Evolutionary conservation across 2,888 invertebrate species (phyloP).

Genomic region (Hydropsyche betteni): DNA sequence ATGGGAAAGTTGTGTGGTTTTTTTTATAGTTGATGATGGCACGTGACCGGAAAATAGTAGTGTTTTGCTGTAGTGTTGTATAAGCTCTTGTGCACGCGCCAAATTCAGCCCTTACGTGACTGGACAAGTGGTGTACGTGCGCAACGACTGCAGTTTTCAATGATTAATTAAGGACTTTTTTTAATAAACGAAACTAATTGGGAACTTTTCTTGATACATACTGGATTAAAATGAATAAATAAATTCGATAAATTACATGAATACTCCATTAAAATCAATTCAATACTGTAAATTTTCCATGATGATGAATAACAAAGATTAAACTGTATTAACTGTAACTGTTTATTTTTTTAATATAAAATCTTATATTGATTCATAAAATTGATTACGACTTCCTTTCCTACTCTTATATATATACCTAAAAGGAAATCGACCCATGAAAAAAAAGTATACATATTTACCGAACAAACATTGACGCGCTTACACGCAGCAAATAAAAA

Average conservation of each 20-base stretch:
- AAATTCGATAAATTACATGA: constrained; percentile 4
- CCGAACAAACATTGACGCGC: neutral
- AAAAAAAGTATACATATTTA: neutral
- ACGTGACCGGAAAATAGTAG: constrained; percentile 43
- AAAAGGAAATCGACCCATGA: neutral
- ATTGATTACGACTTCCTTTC: neutral
- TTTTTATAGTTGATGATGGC: constrained; percentile 25
- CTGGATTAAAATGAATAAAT: too few species aligned
- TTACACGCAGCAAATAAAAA: neutral
- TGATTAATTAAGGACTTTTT: too few species aligned
- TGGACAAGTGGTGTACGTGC: too few species aligned
- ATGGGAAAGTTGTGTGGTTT: neutral
- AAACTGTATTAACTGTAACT: too few species aligned
- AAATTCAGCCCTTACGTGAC: constrained; percentile 10
- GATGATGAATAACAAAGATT: neutral
- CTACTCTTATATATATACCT: too few species aligned
- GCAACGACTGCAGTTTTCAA: too few species aligned
- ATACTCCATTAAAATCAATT: neutral
- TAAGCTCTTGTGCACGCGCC: constrained; percentile 29
- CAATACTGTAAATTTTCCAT: neutral
- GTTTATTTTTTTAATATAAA: too few species aligned
- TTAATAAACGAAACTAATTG: too few species aligned
- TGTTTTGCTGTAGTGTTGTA: constrained; percentile 37
- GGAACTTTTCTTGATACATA: too few species aligned
- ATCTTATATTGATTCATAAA: neutral